Evolutionary conservation across 2,797 vertebrate genomes (phyloP).

Genomic region (Cuniculus paca): DNA sequence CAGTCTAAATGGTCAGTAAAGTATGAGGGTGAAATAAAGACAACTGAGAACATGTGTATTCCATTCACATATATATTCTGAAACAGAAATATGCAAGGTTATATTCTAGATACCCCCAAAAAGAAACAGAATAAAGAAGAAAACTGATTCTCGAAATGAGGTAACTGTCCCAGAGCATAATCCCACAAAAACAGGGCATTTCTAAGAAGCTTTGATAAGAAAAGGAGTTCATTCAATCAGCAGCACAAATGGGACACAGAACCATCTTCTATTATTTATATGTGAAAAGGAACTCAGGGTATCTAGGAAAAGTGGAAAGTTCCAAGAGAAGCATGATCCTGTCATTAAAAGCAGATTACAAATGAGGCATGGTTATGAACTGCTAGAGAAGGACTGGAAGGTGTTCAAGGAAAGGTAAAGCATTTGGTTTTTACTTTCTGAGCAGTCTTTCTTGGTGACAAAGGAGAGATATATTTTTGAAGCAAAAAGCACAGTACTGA

Average conservation of each 20-base stretch:
- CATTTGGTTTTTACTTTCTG: not conserved
- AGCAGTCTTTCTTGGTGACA: not conserved
- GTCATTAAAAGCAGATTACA: slow-evolving; percentile 29
- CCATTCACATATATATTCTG: not conserved
- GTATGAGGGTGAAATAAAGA: not conserved
- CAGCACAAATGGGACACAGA: not conserved
- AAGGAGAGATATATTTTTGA: not conserved
- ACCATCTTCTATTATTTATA: not conserved
- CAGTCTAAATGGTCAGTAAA: not conserved
- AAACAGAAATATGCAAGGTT: not conserved
- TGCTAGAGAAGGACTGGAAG: not conserved
- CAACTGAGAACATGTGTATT: not conserved
- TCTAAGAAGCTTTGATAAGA: not conserved
- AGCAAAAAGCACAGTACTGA: not conserved
- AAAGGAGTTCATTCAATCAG: not conserved
- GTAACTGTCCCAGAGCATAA: not conserved
- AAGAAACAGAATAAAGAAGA: not conserved
- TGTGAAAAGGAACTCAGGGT: not conserved
- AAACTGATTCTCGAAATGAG: not conserved
- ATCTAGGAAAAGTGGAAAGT: not conserved
- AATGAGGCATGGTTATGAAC: not conserved
- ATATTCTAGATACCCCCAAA: not conserved
- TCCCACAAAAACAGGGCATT: not conserved
- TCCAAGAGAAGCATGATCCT: not conserved
- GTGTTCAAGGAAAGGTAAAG: not conserved